Conservation (phyloP, 2,888 invertebrate genomes). For the Prenolepis imparis region DNA sequence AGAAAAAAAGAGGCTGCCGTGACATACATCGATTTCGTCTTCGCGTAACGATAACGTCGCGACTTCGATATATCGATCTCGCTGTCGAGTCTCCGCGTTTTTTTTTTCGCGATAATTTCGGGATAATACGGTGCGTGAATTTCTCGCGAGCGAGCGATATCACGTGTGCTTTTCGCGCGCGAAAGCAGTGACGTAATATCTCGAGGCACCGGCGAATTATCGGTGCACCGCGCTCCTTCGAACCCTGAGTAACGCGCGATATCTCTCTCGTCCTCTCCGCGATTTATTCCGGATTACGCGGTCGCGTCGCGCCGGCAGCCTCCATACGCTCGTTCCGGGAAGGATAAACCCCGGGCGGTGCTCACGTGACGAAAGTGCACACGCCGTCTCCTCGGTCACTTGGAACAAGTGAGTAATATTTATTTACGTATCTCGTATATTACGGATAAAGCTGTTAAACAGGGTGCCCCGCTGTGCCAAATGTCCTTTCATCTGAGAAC, state of each 20-base stretch:
- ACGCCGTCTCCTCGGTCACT: slow-evolving; percentile 74
- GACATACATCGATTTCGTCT: slow-evolving; percentile 2
- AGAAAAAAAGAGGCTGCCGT: slow-evolving; percentile 13
- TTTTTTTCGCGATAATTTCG: not conserved
- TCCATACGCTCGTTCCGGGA: slow-evolving; percentile 63
- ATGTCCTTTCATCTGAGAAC: not conserved
- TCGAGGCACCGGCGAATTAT: slow-evolving; percentile 35
- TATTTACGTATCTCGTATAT: slow-evolving; percentile 10
- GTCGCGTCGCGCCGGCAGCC: slow-evolving; percentile 55
- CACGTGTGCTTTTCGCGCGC: slow-evolving; percentile 39
- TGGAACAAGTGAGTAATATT: slow-evolving; percentile 78
- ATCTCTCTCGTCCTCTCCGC: slow-evolving; percentile 53
- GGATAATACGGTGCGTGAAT: not conserved
- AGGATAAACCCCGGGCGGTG: slow-evolving; percentile 68
- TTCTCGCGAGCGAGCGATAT: not conserved
- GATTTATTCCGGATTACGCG: slow-evolving; percentile 68
- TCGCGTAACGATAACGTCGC: not conserved
- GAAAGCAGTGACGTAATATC: slow-evolving; percentile 24
- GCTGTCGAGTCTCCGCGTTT: not conserved
- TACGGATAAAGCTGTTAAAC: not conserved
- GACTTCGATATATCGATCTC: not conserved
- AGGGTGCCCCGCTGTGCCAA: not conserved
- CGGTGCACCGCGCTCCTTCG: slow-evolving; percentile 41
- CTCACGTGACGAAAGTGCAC: slow-evolving; percentile 76
- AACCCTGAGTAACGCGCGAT: slow-evolving; percentile 37